Evolutionary conservation across 1,140 invertebrate genomes (phyloP).

Genomic region (Calephelis nemesis): DNA sequence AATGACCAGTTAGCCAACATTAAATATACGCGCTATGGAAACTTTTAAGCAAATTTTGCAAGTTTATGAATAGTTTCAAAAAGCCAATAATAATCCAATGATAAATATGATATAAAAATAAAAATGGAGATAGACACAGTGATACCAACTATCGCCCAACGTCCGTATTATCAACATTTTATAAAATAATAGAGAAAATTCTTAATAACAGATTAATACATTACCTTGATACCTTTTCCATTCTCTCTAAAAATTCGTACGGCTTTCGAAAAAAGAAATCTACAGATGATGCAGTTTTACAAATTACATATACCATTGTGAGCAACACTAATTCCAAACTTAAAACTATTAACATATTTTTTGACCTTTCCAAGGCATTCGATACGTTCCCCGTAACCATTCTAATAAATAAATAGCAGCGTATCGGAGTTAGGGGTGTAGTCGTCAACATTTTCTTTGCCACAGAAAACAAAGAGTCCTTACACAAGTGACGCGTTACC

Average conservation of each 20-base stretch:
- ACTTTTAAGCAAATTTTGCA: no score
- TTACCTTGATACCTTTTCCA: constrained; percentile 20
- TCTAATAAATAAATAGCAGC: constrained; percentile 24
- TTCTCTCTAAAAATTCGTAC: constrained; percentile 23
- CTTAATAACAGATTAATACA: no score
- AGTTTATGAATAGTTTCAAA: no score
- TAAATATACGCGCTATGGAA: no score
- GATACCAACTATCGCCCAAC: no score
- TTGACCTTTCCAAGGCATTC: no score
- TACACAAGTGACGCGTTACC: constrained; percentile 23
- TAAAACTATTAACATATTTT: constrained; percentile 27
- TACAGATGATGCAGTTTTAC: constrained; percentile 22
- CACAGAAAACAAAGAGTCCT: constrained; percentile 18
- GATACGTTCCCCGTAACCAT: background rate
- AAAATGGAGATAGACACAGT: no score
- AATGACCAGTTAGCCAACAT: no score
- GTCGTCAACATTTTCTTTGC: constrained; percentile 15
- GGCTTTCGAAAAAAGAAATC: constrained; percentile 24
- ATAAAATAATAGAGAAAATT: no score
- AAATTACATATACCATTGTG: constrained; percentile 20
- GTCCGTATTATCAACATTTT: no score
- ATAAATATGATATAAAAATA: no score
- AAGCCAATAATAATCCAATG: no score
- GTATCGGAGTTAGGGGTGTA: constrained; percentile 22
- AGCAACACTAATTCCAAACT: constrained; percentile 18